Percentiles rank a stretch among this genome's conserved stretches.
Conservation (phyloP, 2,113 vertebrate genomes). For the Dipodomys spectabilis region DNA sequence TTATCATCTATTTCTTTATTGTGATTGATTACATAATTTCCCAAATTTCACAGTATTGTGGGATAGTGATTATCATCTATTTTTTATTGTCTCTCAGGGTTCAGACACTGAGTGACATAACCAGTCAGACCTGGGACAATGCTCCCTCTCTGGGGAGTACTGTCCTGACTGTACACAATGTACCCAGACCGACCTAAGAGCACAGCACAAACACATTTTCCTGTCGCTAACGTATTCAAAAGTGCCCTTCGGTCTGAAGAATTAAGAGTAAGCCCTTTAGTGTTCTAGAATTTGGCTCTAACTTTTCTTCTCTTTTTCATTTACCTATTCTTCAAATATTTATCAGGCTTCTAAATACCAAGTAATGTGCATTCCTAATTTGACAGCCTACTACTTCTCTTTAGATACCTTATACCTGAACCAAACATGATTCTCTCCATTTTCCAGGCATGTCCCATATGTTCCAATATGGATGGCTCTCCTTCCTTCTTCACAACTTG, state of each 20-base stretch:
- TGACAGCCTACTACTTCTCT: not conserved
- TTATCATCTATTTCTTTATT: not conserved
- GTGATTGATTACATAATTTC: too few species aligned
- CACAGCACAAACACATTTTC: not conserved
- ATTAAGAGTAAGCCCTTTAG: not conserved
- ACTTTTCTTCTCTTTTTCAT: not conserved
- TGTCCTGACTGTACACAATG: not conserved
- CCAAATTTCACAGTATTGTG: too few species aligned
- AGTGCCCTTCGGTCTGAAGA: not conserved
- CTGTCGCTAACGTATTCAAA: not conserved
- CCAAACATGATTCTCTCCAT: not conserved
- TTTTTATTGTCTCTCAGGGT: not conserved
- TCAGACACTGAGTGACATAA: not conserved
- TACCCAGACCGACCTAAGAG: not conserved
- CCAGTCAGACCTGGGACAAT: not conserved
- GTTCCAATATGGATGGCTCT: not conserved
- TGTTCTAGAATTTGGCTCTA: not conserved
- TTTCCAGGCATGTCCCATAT: not conserved
- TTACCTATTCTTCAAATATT: not conserved
- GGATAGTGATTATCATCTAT: not conserved
- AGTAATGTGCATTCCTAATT: not conserved
- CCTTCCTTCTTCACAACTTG: not conserved
- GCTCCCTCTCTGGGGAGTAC: not conserved
- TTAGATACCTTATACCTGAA: not conserved
- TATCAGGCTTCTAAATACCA: not conserved